Conservation (phyloP, 2,797 vertebrate genomes). For the Lycodopsis pacificus region DNA sequence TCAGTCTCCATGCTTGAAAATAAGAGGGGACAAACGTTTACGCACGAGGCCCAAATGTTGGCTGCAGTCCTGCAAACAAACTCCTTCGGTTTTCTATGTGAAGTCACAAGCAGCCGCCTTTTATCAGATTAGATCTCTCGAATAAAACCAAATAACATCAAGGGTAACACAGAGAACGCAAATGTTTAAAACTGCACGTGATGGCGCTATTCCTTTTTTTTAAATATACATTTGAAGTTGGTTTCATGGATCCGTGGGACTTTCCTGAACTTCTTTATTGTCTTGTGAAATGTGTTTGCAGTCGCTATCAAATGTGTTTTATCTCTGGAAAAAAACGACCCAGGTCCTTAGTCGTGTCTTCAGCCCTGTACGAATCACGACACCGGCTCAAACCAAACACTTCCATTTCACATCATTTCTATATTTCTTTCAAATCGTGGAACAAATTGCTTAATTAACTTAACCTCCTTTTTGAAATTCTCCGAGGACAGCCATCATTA, state of each 20-base stretch:
- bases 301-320: background rate
- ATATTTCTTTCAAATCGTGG: background rate
- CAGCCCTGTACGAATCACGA: background rate
- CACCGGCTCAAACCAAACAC: background rate
- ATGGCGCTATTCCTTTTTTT: background rate
- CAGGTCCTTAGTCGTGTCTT: background rate
- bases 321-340: background rate
- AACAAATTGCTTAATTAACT: background rate
- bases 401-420: background rate
- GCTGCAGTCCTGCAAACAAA: conserved; percentile 25
- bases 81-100: conserved; percentile 7
- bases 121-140: conserved; percentile 15
- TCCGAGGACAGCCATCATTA: conserved; percentile 15
- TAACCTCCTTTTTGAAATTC: conserved; percentile 7
- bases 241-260: background rate
- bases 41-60: conserved; percentile 13
- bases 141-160: conserved; percentile 2
- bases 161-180: background rate
- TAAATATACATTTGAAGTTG: background rate
- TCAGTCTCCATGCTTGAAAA: conserved; percentile 27
- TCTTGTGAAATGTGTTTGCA: background rate
- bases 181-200: background rate
- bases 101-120: conserved; percentile 23
- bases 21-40: conserved; percentile 16
- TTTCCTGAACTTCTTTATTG: background rate